phyloP scores from a whole-genome alignment of 2,888 invertebrate genomes.

The Alcis repandata region DNA sequence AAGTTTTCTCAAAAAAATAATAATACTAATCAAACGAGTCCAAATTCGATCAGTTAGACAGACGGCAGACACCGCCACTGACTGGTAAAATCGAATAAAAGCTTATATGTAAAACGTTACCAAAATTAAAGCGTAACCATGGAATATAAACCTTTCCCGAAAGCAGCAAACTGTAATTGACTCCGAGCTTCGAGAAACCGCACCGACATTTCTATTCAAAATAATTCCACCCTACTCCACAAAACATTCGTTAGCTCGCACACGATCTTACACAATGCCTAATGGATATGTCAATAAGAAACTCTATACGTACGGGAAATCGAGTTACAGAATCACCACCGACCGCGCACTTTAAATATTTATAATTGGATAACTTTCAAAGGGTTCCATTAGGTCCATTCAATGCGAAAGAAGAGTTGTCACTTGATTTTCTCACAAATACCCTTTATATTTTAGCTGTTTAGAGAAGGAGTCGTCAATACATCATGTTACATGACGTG shows the following conservation, averaged over 20 bases:
- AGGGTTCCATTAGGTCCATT: constrained; percentile 35
- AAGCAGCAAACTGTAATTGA: constrained; percentile 1
- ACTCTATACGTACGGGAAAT: constrained; percentile 73
- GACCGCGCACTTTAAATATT: constrained; percentile 76
- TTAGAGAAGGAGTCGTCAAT: neutral
- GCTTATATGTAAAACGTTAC: no score
- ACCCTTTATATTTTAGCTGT: constrained; percentile 6
- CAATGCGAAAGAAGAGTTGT: constrained; percentile 23
- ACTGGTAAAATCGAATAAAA: no score
- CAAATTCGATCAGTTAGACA: no score
- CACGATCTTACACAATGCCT: constrained; percentile 63
- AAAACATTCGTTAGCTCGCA: constrained; percentile 37
- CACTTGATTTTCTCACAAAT: constrained; percentile 21
- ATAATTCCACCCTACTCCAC: constrained; percentile 46
- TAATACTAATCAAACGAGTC: no score
- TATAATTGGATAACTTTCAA: constrained; percentile 70
- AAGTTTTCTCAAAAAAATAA: no score
- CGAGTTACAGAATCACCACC: constrained; percentile 71
- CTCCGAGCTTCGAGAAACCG: constrained; percentile 13
- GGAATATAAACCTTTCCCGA: no score
- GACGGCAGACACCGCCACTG: no score
- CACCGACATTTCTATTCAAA: constrained; percentile 29
- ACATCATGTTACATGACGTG: neutral
- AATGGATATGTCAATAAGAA: constrained; percentile 84
- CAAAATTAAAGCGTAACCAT: no score